Evolutionary conservation across 2,888 invertebrate genomes (phyloP), one percentile per base, ranked within the genome.

Genomic region (Capitulum mitella): DNA sequence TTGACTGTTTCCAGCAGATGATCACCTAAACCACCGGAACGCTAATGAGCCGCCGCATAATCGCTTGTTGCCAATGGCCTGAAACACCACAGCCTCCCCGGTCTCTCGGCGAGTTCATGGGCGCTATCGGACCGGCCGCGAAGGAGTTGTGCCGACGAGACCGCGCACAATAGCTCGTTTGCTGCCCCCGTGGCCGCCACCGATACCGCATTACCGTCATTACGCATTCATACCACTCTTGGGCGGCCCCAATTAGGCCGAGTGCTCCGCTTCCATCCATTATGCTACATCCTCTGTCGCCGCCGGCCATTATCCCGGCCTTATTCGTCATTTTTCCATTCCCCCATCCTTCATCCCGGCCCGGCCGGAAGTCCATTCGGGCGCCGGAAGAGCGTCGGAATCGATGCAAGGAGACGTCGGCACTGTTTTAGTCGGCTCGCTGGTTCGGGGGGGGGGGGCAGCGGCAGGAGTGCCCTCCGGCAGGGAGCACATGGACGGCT

Each of bases 311-410:
- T 64, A 64, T 34, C 34, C 64, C 64, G 16, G 34, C 34, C 64
- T 64, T 64, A 64, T 64, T 64, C 64, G 64, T 64, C 64, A 64
- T 64, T 64, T 64, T 64, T 64, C 64, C 64, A 64, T 64, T 64
- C 37, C 70, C 70, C 70, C 70, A 70, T 70, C 70, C 37, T 29
- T 70, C 70, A 70, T 70, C 70, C 29, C 37, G 40, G 26, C 70
- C 70, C 26, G 16, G 40, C 70, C 37, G 70, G 70, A 70, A 70
- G 70, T 70, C 37, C 70, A 37, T 70, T 40, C 29, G 37, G 22
- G 29, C 70, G 70, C 26, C 70, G 70, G 70, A 70, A 70, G 40
- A 12, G 58, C 70, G 70, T 70, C 70, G 70, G 22, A 70, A 70
- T 70, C 70, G 70, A 70, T 70, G 70, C 70, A 8, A n/a, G 37